These are phyloP conservation scores for Acleris cristana DNA, from an alignment of 2,888 invertebrate genomes.

Conservation along the genomic window DNA sequence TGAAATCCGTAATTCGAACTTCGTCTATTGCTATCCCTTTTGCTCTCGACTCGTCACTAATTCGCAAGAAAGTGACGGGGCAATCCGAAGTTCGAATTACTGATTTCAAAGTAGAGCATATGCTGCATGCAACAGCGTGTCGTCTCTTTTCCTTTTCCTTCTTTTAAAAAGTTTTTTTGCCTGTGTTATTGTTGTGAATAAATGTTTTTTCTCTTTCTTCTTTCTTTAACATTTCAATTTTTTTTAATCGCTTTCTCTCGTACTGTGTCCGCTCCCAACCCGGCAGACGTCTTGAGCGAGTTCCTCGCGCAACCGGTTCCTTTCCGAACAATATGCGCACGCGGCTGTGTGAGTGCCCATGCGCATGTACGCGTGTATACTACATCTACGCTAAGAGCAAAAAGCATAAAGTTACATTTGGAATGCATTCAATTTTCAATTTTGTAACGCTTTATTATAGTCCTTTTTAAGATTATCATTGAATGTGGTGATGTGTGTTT, in stretches of 20 bases:
- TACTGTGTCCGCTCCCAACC: constrained; percentile 40
- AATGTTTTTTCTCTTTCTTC: too few relatives aligned
- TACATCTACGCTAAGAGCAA: constrained; percentile 1
- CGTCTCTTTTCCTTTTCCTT: too few relatives aligned
- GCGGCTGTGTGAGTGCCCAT: constrained; percentile 19
- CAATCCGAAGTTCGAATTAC: too few relatives aligned
- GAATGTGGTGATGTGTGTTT: constrained; percentile 37
- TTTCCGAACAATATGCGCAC: constrained; percentile 30
- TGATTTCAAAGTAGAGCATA: too few relatives aligned
- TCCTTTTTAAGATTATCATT: neutral
- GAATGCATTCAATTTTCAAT: neutral
- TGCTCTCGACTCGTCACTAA: too few relatives aligned
- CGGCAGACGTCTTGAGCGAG: constrained; percentile 60
- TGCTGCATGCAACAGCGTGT: too few relatives aligned
- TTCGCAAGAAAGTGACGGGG: too few relatives aligned
- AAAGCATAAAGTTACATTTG: neutral
- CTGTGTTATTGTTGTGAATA: too few relatives aligned
- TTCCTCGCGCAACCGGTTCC: constrained; percentile 57
- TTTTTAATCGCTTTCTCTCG: constrained; percentile 15
- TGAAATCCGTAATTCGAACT: too few relatives aligned
- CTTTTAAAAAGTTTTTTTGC: too few relatives aligned
- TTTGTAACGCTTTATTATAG: neutral
- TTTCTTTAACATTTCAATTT: too few relatives aligned
- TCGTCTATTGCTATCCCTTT: too few relatives aligned
- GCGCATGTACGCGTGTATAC: neutral